Base-by-base conservation (phyloP, 2,113 vertebrate species). In the Alligator mississippiensis region DNA sequence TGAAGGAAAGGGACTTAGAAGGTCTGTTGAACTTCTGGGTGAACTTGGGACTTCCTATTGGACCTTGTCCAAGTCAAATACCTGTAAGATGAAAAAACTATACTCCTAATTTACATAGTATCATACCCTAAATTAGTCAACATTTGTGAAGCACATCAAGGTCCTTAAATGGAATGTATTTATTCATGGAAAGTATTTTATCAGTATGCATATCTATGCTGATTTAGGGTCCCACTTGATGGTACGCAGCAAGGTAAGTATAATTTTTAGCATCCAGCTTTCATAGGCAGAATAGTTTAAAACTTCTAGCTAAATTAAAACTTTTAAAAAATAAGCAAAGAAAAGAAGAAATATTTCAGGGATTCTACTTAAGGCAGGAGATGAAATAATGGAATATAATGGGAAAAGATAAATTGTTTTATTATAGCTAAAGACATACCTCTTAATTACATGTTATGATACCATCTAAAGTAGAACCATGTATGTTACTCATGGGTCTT, bases 141-240 rank as follows among this genome's bases (percentile, higher is more conserved):
- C 38, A 21, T 24, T 84, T 24, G 2, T 1, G 19, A 72, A 82
- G n/a, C 0, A 0, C 10, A 18, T 38, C 14, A 30, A 38, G 55
- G 4, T 4, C 16, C 21, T 21, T 47, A 66, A 17, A n/a, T 1
- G 1, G 47, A 63, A 55, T 3, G 5, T 58, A 2, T 47, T 47
- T 4, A 4, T n/a, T 58, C 14, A 62, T 27, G 34, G 58, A 15
- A 58, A 78, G 19, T 12, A 12, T 4, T 4, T 1, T 1, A 30
- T 13, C 14, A 4, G 14, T 10, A 14, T 1, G 6, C 19, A 6
- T 38, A 9, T 2, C 3, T 6, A 21, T 0, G 1, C 4, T 58
- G 59, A 4, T 38, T 17, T 15, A 25, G 4, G 25, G 13, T 55
- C 58, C 72, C 60, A 5, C 77, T 81, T 57, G 0, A 0, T 3